Evolutionary conservation across 2,797 vertebrate genomes (phyloP).

Genomic region (Sparus aurata): DNA sequence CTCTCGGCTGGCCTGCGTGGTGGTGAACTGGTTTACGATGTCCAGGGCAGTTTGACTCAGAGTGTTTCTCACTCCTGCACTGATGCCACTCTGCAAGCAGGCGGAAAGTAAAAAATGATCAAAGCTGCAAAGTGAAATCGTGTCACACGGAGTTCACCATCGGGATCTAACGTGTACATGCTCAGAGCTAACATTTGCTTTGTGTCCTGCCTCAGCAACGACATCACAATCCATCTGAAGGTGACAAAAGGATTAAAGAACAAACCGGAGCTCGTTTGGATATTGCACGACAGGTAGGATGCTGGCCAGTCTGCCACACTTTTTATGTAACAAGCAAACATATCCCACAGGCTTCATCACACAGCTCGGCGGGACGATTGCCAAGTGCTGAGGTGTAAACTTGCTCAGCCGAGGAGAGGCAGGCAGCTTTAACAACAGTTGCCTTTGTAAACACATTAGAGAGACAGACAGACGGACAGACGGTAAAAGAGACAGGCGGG

Average conservation of each 20-base stretch:
- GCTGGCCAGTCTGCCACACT: conserved; percentile 23
- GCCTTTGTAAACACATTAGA: conserved; percentile 49
- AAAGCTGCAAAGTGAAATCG: conserved; percentile 18
- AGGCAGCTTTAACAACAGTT: conserved; percentile 38
- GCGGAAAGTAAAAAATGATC: conserved; percentile 13
- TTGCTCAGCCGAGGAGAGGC: conserved; percentile 29
- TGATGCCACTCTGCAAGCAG: conserved; percentile 92
- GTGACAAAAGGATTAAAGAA: conserved; percentile 30
- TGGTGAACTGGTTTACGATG: conserved; percentile 98
- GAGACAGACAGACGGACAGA: neutral
- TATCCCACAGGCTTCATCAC: conserved; percentile 40
- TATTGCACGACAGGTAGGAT: conserved; percentile 7
- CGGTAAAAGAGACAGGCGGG: neutral
- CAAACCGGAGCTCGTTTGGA: conserved; percentile 2
- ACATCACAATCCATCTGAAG: conserved; percentile 21
- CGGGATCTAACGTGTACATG: neutral
- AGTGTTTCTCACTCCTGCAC: conserved; percentile 95
- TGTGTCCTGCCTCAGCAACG: conserved; percentile 17
- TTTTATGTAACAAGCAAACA: conserved; percentile 41
- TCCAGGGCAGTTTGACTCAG: conserved; percentile 96
- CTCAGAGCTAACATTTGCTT: conserved; percentile 8
- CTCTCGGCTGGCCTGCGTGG: conserved; percentile 96
- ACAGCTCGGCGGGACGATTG: conserved; percentile 37
- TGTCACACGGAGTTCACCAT: neutral
- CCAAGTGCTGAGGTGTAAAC: conserved; percentile 52